Percentiles rank a stretch among this genome's conserved stretches.
Conservation (phyloP, 2,888 invertebrate species). For the Mesoligia furuncula region DNA sequence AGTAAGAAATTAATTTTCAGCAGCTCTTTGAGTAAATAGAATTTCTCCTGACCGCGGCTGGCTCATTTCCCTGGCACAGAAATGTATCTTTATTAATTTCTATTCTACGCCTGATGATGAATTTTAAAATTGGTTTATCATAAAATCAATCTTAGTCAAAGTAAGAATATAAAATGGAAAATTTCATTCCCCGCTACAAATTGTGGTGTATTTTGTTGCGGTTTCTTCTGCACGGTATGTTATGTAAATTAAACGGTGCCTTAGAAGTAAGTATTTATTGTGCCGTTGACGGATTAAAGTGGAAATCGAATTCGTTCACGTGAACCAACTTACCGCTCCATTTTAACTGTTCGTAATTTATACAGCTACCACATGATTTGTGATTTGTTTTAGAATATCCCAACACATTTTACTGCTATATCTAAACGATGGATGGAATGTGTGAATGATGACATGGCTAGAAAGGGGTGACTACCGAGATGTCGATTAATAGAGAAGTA, state of each 20-base stretch:
- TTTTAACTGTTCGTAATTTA: constrained; percentile 7
- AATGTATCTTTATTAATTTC: constrained; percentile 47
- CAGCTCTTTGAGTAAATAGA: constrained; percentile 41
- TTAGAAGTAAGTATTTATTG: constrained; percentile 33
- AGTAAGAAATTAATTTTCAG: constrained; percentile 63
- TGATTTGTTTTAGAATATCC: background rate
- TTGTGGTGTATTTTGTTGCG: constrained; percentile 27
- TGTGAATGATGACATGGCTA: too few relatives aligned
- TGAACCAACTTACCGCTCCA: background rate
- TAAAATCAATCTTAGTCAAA: constrained; percentile 30
- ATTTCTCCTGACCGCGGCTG: constrained; percentile 12
- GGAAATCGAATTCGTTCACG: constrained; percentile 32
- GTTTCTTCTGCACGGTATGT: constrained; percentile 29
- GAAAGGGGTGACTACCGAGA: too few relatives aligned
- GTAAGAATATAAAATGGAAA: constrained; percentile 9
- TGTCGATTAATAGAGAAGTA: too few relatives aligned
- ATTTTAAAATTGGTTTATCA: constrained; percentile 45
- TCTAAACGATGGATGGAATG: too few relatives aligned
- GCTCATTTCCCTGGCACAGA: constrained; percentile 21
- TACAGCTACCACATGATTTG: background rate
- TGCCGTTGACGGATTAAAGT: constrained; percentile 10
- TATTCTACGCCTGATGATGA: constrained; percentile 16
- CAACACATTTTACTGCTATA: background rate
- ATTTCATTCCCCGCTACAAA: constrained; percentile 21
- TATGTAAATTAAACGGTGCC: constrained; percentile 32